Percentiles rank a stretch among this genome's conserved stretches.
Evolutionary conservation across 2,888 invertebrate species (phyloP).

Genomic region (Andrena minutula): DNA sequence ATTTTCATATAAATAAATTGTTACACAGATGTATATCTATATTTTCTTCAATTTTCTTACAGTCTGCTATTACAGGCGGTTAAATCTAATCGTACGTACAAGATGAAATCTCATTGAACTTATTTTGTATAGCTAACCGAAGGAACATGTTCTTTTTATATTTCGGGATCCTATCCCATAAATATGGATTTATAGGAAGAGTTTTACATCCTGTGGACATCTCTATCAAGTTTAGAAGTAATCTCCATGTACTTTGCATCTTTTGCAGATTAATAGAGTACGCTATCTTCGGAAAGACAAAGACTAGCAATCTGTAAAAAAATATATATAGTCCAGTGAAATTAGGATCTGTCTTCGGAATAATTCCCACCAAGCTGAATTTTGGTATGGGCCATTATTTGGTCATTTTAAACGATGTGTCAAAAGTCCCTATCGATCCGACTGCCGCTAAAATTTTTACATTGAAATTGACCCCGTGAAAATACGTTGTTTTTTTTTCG

Average conservation of each 20-base stretch:
- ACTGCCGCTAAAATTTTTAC: no score
- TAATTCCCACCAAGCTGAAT: no score
- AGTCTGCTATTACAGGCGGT: background rate
- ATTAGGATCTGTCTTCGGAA: no score
- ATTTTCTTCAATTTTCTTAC: background rate
- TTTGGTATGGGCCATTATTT: no score
- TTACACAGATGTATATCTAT: constrained; percentile 59
- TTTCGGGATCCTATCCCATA: constrained; percentile 86
- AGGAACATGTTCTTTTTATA: constrained; percentile 89
- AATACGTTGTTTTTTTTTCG: no score
- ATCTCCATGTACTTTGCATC: constrained; percentile 86
- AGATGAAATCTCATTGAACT: constrained; percentile 82
- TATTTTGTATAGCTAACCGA: constrained; percentile 87
- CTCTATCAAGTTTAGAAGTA: constrained; percentile 87
- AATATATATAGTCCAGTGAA: background rate
- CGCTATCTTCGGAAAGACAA: constrained; percentile 86
- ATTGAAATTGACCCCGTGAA: no score
- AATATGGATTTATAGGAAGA: constrained; percentile 86
- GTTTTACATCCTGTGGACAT: constrained; percentile 86
- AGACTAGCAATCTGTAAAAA: constrained; percentile 87
- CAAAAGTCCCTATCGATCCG: no score
- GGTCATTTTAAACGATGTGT: no score
- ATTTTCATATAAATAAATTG: constrained; percentile 79
- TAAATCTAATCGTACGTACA: background rate
- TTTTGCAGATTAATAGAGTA: constrained; percentile 88